Evolutionary conservation across 1,140 invertebrate genomes (phyloP), one percentile per base, ranked within the genome.

Genomic region (Portunus trituberculatus): DNA sequence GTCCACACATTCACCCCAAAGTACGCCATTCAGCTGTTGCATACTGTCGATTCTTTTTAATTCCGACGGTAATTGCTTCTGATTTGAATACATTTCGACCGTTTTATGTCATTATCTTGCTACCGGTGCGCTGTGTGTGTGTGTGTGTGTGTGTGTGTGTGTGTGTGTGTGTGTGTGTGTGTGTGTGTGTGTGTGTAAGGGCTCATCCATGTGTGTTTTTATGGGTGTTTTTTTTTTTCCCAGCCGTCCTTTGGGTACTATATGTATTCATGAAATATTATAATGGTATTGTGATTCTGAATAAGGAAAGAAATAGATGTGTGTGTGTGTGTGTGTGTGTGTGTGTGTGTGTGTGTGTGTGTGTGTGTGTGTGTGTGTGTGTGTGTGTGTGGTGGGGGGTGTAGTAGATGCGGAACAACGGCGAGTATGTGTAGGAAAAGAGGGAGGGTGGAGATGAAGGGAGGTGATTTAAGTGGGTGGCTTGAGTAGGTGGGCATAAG

Each of bases 71-170:
- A 25, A 76, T 76, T 76, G 67, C 67, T 25, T n/a, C 20, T 25
- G 67, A 76, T 76, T 76, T 76, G 67, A 76, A 76, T 76, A n/a
- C 67, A 76, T 76, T 59, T 12, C 52, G 52, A 14, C 52, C 52
- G 16, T 59, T 59, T 59, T 59, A 59, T 59, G 52, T 20, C 10
- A 20, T 59, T 59, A 59, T 59, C 52, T 59, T 59, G 52, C 3
- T 59, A 59, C 52, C 12, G 52, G 12, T 59, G 52, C 52, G 10
- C 3, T 59, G 52, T 59, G 52, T 59, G 52, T 59, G 52, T 59
- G 52, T 59, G 52, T 76, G 20, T n/a, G 67, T 76, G 67, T 76
- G 67, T 76, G 67, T 76, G 67, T 76, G 67, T 76, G 67, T 76
- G 59, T 76, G 59, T 76, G 59, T 76, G 59, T 76, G 59, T 76